phyloP scores from a whole-genome alignment of 2,888 invertebrate genomes.

The Microdon myrmicae region DNA sequence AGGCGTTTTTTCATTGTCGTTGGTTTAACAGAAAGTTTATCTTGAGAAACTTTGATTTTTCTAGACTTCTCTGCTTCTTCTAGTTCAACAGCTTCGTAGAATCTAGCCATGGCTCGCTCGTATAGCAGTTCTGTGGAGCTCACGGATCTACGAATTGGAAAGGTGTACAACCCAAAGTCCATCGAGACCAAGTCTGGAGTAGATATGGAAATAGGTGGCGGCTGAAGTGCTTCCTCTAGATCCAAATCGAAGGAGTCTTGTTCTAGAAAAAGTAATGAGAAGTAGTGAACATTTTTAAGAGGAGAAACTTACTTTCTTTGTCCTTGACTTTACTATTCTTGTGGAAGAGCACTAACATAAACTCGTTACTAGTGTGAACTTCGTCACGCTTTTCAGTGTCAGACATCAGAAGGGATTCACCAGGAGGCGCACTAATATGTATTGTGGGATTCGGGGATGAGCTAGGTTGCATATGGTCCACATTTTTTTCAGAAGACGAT shows the following conservation, averaged over 20 bases:
- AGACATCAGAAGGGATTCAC: slow-evolving; percentile 46
- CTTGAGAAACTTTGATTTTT: slow-evolving; percentile 58
- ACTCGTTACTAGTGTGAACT: slow-evolving; percentile 78
- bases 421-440: slow-evolving; percentile 61
- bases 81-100: slow-evolving; percentile 80
- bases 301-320: slow-evolving; percentile 67
- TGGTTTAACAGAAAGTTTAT: slow-evolving; percentile 55
- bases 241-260: slow-evolving; percentile 74
- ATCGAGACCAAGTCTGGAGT: slow-evolving; percentile 80
- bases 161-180: slow-evolving; percentile 68
- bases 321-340: slow-evolving; percentile 69
- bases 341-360: slow-evolving; percentile 79
- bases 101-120: slow-evolving; percentile 83
- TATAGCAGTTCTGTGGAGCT: slow-evolving; percentile 86
- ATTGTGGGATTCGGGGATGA: slow-evolving; percentile 57
- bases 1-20: slow-evolving; percentile 66
- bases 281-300: not conserved
- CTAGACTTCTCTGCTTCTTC: slow-evolving; percentile 74
- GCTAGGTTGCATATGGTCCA: slow-evolving; percentile 17
- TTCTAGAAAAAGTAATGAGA: slow-evolving; percentile 58
- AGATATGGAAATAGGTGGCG: slow-evolving; percentile 84
- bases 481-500: slow-evolving; percentile 54
- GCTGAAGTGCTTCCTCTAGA: slow-evolving; percentile 75
- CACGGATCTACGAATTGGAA: slow-evolving; percentile 75
- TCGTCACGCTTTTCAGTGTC: slow-evolving; percentile 64